Conservation (phyloP, 2,797 vertebrate genomes). For the Spinibarbus caldwelli region DNA sequence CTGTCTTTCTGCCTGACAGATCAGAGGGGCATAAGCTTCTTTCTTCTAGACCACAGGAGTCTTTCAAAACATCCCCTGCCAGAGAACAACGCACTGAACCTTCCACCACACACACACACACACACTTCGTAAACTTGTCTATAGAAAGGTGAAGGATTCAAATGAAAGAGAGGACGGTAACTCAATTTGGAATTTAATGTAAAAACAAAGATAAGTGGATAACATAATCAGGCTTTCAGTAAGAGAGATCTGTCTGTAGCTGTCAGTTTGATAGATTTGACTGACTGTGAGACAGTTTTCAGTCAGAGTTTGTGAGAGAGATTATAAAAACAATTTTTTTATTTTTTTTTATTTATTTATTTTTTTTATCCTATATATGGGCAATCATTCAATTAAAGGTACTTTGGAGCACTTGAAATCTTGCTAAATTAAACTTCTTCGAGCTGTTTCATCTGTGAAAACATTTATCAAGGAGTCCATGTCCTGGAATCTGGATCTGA, state of each 20-base stretch:
- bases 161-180: slow-evolving; percentile 4
- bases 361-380: neutral
- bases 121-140: slow-evolving; percentile 21
- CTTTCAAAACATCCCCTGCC: slow-evolving; percentile 57
- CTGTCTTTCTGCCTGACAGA: slow-evolving; percentile 63
- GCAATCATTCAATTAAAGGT: neutral
- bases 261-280: neutral
- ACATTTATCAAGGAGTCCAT: no score
- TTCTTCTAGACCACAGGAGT: slow-evolving; percentile 59
- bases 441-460: no score
- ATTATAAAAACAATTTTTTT: neutral
- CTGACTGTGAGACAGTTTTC: neutral
- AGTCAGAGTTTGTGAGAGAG: neutral
- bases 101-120: slow-evolving; percentile 37
- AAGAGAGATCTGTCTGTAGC: neutral
- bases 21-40: slow-evolving; percentile 61
- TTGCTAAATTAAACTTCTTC: no score
- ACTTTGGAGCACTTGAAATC: neutral
- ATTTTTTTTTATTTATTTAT: no score
- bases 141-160: slow-evolving; percentile 35
- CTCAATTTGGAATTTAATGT: neutral
- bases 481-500: neutral
- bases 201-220: neutral
- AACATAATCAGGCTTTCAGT: neutral
- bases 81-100: slow-evolving; percentile 55